A percentile compares a stretch with the other conserved stretches of the same genome.
These are phyloP conservation scores for Eonycteris spelaea DNA, from an alignment of 2,113 vertebrate genomes.

Conservation along the genomic window DNA sequence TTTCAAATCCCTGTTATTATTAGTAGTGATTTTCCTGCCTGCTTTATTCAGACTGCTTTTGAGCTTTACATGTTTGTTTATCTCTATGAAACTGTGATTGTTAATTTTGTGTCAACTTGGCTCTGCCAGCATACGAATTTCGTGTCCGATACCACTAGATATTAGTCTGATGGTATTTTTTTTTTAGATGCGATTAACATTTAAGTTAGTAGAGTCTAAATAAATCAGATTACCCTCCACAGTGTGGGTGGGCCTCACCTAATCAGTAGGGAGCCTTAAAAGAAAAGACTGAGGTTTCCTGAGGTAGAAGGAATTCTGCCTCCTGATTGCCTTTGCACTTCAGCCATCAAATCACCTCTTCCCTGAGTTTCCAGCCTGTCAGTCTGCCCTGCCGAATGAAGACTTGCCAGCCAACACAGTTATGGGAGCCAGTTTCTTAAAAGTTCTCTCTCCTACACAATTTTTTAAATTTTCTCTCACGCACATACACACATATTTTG, in stretches of 20 bases:
- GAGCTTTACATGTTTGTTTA: neutral
- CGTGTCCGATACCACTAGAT: neutral
- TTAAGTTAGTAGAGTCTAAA: neutral
- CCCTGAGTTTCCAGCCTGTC: neutral
- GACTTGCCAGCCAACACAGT: neutral
- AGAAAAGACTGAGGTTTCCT: neutral
- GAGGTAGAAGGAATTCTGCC: neutral
- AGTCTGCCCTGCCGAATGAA: neutral
- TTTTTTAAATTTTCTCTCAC: no score
- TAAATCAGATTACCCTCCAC: neutral
- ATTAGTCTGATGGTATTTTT: neutral
- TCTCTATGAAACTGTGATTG: neutral
- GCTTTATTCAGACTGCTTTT: neutral
- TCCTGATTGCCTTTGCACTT: neutral
- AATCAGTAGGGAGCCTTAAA: neutral
- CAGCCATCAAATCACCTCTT: fast-evolving
- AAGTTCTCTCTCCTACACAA: no score
- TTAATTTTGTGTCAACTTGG: neutral
- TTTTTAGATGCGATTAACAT: neutral
- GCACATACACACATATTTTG: no score
- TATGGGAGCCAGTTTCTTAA: neutral
- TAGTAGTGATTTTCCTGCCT: neutral
- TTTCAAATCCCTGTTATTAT: neutral
- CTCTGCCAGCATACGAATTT: neutral
- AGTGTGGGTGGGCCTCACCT: neutral